These are phyloP conservation scores for Cirrhinus molitorella DNA, from an alignment of 2,797 vertebrate genomes.

Conservation along the genomic window DNA sequence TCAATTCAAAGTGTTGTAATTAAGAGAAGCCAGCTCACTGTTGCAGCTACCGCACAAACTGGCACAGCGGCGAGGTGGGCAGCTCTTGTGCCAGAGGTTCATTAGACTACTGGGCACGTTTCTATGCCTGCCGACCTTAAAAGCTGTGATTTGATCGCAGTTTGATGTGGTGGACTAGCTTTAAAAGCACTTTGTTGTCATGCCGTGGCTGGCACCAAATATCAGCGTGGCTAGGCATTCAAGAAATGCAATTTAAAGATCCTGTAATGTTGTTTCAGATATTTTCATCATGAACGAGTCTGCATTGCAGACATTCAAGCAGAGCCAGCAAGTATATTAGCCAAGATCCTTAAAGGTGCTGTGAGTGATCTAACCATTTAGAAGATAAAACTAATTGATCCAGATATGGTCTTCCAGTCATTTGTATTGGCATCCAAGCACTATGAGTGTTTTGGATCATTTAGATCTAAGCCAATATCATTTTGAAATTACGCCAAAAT, in stretches of 20 bases:
- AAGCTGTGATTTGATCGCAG: slow-evolving; percentile 76
- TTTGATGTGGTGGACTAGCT: slow-evolving; percentile 66
- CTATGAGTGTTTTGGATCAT: slow-evolving; percentile 20
- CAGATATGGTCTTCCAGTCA: slow-evolving; percentile 55
- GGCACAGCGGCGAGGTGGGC: slow-evolving; percentile 58
- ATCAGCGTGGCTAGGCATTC: slow-evolving; percentile 62
- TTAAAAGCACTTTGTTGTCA: slow-evolving; percentile 74
- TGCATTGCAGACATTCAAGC: slow-evolving; percentile 62
- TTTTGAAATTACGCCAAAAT: slow-evolving; percentile 27
- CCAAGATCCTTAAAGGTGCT: slow-evolving; percentile 74
- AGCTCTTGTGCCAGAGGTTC: slow-evolving; percentile 59
- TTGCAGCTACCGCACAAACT: slow-evolving; percentile 65
- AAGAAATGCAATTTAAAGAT: slow-evolving; percentile 65
- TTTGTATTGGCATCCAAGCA: slow-evolving; percentile 30
- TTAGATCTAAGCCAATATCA: slow-evolving; percentile 12
- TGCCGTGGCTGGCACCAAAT: slow-evolving; percentile 72
- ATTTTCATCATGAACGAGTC: slow-evolving; percentile 61
- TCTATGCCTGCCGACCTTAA: slow-evolving; percentile 72
- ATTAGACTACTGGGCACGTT: slow-evolving; percentile 77
- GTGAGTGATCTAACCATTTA: slow-evolving; percentile 76
- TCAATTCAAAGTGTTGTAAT: slow-evolving; percentile 73
- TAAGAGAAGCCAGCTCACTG: slow-evolving; percentile 68
- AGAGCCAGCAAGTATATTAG: slow-evolving; percentile 69
- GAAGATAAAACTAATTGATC: slow-evolving; percentile 76
- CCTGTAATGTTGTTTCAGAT: slow-evolving; percentile 57